Conservation (phyloP, 2,888 invertebrate species). For the Ephialtes manifestator region DNA sequence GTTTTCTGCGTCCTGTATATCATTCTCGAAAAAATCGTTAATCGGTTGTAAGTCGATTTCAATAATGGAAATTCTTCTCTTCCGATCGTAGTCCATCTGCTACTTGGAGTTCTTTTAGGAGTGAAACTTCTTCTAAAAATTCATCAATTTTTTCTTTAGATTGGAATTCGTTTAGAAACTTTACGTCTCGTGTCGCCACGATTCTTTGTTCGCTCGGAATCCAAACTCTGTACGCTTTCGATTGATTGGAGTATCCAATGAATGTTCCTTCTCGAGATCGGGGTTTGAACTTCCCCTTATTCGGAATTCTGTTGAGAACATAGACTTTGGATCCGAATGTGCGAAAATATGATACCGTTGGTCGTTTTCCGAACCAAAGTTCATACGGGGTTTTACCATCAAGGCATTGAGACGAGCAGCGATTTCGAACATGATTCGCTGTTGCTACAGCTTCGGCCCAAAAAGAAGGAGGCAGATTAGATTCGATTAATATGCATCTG, state of each 20-base stretch:
- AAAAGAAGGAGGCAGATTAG: constrained; percentile 10
- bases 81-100: neutral
- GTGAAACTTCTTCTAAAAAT: neutral
- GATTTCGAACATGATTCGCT: constrained; percentile 30
- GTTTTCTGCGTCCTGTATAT: neutral
- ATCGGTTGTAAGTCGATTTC: neutral
- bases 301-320: constrained; percentile 18
- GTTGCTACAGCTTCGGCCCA: constrained; percentile 51
- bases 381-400: constrained; percentile 22
- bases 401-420: constrained; percentile 17
- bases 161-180: neutral
- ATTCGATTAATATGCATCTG: constrained; percentile 38
- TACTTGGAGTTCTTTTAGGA: too few relatives aligned
- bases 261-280: constrained; percentile 49
- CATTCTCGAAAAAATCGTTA: neutral
- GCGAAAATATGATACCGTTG: constrained; percentile 9
- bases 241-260: constrained; percentile 42
- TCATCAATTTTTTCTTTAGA: neutral
- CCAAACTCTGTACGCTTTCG: constrained; percentile 52
- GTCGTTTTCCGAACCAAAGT: constrained; percentile 14
- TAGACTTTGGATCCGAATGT: constrained; percentile 30
- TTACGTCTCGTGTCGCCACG: constrained; percentile 40
- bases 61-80: neutral
- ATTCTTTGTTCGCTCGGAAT: constrained; percentile 23
- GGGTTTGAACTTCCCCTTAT: constrained; percentile 44